phyloP scores from a whole-genome alignment of 37 sponge, comb jelly and placozoan species.

The Axinella damicornis region DNA sequence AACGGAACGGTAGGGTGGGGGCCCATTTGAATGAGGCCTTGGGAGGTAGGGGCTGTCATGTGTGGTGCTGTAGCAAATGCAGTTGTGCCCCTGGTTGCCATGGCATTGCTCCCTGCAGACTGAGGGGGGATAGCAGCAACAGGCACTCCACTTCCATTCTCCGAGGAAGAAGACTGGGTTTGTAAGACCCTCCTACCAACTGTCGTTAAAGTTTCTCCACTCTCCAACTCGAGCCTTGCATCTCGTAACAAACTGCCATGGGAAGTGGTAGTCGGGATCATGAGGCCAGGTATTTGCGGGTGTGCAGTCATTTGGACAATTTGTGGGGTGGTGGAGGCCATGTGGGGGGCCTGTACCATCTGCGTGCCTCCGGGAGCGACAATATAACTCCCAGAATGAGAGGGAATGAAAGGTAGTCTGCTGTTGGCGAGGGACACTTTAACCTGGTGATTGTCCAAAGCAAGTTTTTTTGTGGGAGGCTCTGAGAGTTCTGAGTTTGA shows the following conservation, averaged over 20 bases:
- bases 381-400: conserved; percentile 40
- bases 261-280: background rate
- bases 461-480: conserved; percentile 21
- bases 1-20: conserved; percentile 31
- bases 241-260: background rate
- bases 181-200: too few species aligned
- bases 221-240: background rate
- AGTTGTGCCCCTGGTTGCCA: conserved; percentile 33
- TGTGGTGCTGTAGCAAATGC: background rate
- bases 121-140: background rate
- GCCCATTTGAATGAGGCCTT: conserved; percentile 45
- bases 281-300: conserved; percentile 7
- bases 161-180: too few species aligned
- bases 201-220: too few species aligned
- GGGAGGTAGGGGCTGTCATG: background rate
- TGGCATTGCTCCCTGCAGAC: conserved; percentile 7
- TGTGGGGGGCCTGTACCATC: conserved; percentile 6
- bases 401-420: background rate
- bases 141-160: too few species aligned
- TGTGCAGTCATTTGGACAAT: conserved; percentile 16
- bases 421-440: background rate
- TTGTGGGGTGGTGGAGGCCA: too few species aligned
- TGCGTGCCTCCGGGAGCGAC: conserved; percentile 28
- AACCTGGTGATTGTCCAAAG: background rate
- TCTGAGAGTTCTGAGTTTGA: background rate